Conservation (phyloP, 2,888 invertebrate species). For the Latrodectus hesperus region DNA sequence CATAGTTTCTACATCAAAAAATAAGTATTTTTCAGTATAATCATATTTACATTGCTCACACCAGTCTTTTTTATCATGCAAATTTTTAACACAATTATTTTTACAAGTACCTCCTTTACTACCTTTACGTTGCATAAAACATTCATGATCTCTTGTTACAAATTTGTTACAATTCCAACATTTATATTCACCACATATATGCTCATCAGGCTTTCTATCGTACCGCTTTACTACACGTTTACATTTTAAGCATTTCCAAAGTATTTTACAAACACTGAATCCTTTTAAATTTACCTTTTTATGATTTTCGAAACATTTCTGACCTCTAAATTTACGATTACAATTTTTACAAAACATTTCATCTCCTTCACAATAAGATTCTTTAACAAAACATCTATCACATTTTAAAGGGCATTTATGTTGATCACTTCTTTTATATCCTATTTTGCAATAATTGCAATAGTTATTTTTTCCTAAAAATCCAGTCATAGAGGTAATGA, state of each 20-base stretch:
- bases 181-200: not conserved
- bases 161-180: not conserved
- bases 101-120: not conserved
- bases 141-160: not conserved
- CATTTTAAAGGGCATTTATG: conserved; percentile 5
- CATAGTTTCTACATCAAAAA: conserved; percentile 34
- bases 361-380: not conserved
- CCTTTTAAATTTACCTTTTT: not conserved
- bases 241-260: conserved; percentile 12
- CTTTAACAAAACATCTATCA: conserved; percentile 2
- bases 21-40: conserved; percentile 13
- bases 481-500: conserved; percentile 12
- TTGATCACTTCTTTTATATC: not conserved
- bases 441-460: conserved; percentile 21
- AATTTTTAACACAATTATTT: not conserved
- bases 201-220: not conserved
- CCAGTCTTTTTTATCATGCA: not conserved
- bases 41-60: conserved; percentile 13
- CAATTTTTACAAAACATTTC: conserved; percentile 1
- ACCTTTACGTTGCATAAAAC: conserved; percentile 5
- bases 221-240: not conserved
- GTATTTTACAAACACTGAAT: not conserved
- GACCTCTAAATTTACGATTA: not conserved
- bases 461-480: conserved; percentile 21
- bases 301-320: conserved; percentile 11